A percentile compares a stretch with the other conserved stretches of the same genome.
Evolutionary conservation across 2,888 invertebrate genomes (phyloP).

Genomic region (Nomada flava): DNA sequence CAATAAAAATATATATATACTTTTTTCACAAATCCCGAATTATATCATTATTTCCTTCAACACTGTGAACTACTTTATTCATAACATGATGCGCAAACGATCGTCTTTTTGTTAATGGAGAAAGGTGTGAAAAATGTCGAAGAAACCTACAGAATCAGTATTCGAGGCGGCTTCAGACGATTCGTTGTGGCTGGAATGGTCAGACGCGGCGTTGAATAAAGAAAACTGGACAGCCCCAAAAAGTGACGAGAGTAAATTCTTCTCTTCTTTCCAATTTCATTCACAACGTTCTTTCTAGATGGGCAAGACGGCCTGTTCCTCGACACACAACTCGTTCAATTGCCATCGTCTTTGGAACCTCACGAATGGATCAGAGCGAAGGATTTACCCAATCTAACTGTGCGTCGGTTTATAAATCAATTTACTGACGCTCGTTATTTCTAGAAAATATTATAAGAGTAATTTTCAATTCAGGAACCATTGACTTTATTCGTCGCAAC

Average conservation of each 20-base stretch:
- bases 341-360: conserved; percentile 70
- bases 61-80: neutral
- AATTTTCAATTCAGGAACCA: conserved; percentile 53
- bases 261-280: neutral
- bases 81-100: conserved; percentile 1
- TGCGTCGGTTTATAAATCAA: conserved; percentile 33
- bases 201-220: conserved; percentile 69
- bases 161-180: neutral
- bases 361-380: conserved; percentile 71
- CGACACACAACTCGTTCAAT: conserved; percentile 61
- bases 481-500: conserved; percentile 58
- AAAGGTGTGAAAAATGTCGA: conserved; percentile 55
- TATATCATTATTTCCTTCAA: neutral
- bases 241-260: conserved; percentile 58
- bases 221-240: conserved; percentile 74
- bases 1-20: conserved; percentile 71
- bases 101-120: neutral
- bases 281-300: conserved; percentile 43
- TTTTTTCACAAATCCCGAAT: conserved; percentile 62
- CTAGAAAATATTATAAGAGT: neutral
- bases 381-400: conserved; percentile 61
- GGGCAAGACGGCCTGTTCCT: conserved; percentile 62
- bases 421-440: neutral
- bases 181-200: conserved; percentile 73
- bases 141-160: conserved; percentile 26